These are phyloP conservation scores for Poicephalus meyeri DNA, from an alignment of 2,113 vertebrate species.

Conservation along the genomic window DNA sequence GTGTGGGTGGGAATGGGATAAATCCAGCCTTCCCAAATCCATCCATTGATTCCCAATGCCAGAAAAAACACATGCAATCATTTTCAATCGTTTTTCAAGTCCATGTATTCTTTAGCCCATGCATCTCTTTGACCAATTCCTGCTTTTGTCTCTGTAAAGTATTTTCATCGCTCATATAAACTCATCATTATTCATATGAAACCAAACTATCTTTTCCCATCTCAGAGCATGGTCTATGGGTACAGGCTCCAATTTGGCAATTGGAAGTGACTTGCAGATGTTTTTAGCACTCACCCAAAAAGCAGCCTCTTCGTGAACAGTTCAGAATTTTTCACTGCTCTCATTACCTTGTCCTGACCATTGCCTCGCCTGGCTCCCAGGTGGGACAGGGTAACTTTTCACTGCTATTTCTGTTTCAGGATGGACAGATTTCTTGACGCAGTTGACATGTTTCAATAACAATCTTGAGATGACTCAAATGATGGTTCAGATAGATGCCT, in stretches of 20 bases:
- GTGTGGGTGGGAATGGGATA: fast-evolving
- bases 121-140: not conserved
- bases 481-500: fast-evolving
- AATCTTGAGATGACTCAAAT: not conserved
- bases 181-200: not conserved
- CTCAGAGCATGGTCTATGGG: not conserved
- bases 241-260: not conserved
- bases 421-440: not conserved
- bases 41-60: fast-evolving
- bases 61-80: not conserved
- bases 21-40: not conserved
- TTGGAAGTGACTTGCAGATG: not conserved
- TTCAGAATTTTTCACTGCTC: not conserved
- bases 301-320: not conserved
- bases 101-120: not conserved
- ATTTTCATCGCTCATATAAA: not conserved
- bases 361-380: not conserved
- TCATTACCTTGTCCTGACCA: too few relatives aligned
- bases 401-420: not conserved
- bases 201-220: too few relatives aligned
- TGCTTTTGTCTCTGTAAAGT: not conserved
- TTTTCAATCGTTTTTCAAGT: not conserved
- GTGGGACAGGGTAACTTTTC: not conserved
- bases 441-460: not conserved
- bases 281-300: not conserved